Conservation (phyloP, 92 coral and sea anemone genomes). For the Epizoanthus stellaris region DNA sequence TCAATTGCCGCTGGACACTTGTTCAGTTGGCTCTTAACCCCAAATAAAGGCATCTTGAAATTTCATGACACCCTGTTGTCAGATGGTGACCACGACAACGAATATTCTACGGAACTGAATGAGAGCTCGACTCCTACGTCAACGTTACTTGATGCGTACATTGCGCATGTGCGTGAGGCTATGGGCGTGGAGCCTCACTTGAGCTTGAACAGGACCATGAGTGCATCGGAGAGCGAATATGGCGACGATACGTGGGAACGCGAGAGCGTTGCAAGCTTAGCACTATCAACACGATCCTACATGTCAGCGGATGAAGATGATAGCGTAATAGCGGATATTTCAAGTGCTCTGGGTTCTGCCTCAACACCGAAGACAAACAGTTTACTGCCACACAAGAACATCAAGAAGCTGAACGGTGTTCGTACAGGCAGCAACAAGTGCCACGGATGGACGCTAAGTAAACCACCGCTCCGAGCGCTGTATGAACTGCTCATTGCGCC, state of each 20-base stretch:
- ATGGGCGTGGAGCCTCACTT: constrained; percentile 98
- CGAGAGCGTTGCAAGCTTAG: constrained; percentile 69
- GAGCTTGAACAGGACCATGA: constrained; percentile 73
- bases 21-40: constrained; percentile 94
- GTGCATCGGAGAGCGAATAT: constrained; percentile 81
- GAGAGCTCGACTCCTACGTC: constrained; percentile 75
- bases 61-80: constrained; percentile 89
- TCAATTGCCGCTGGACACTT: constrained; percentile 95
- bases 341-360: constrained; percentile 69
- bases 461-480: constrained; percentile 92
- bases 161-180: constrained; percentile 95
- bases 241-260: constrained; percentile 82
- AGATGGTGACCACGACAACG: constrained; percentile 80
- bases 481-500: constrained; percentile 95
- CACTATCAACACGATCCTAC: constrained; percentile 69
- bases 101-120: constrained; percentile 68
- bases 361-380: constrained; percentile 73
- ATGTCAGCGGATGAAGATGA: constrained; percentile 90
- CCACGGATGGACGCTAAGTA: constrained; percentile 69
- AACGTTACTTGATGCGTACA: constrained; percentile 86
- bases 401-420: constrained; percentile 93
- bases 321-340: constrained; percentile 76
- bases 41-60: constrained; percentile 86
- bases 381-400: constrained; percentile 63
- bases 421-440: constrained; percentile 65